Percentiles rank a stretch among this genome's conserved stretches.
These are phyloP conservation scores for Sebastes wilsoni DNA, from an alignment of 2,797 vertebrate genomes.

Conservation along the genomic window DNA sequence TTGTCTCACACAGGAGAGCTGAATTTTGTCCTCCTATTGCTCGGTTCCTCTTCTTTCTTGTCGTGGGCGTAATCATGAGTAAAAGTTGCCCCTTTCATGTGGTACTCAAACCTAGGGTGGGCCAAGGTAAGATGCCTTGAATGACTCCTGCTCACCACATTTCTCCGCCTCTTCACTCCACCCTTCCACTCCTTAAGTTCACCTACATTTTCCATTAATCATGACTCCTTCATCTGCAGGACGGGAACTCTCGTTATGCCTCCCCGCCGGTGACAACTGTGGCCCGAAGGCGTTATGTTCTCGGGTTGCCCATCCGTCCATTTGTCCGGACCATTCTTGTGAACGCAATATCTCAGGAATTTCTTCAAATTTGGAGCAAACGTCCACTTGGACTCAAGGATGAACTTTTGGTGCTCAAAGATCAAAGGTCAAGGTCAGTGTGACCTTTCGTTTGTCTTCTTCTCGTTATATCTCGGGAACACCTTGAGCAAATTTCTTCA, in stretches of 20 bases:
- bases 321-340: too few species aligned
- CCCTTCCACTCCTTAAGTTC: neutral
- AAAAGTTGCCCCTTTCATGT: slow-evolving; percentile 2
- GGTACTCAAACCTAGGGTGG: slow-evolving; percentile 4
- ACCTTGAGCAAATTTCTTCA: too few species aligned
- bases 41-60: neutral
- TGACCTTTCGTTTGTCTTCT: too few species aligned
- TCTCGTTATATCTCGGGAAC: too few species aligned
- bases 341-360: too few species aligned
- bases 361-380: too few species aligned
- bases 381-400: too few species aligned
- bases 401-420: too few species aligned
- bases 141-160: slow-evolving; percentile 2
- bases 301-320: too few species aligned
- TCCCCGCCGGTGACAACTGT: too few species aligned
- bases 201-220: neutral
- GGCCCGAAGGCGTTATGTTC: too few species aligned
- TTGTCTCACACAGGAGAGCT: neutral
- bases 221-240: neutral
- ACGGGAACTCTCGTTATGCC: neutral
- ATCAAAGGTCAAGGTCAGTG: too few species aligned
- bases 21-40: neutral
- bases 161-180: neutral
- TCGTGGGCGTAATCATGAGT: neutral
- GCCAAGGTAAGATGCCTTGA: neutral